Conservation (phyloP, 2,113 vertebrate species). For the Anguilla rostrata region DNA sequence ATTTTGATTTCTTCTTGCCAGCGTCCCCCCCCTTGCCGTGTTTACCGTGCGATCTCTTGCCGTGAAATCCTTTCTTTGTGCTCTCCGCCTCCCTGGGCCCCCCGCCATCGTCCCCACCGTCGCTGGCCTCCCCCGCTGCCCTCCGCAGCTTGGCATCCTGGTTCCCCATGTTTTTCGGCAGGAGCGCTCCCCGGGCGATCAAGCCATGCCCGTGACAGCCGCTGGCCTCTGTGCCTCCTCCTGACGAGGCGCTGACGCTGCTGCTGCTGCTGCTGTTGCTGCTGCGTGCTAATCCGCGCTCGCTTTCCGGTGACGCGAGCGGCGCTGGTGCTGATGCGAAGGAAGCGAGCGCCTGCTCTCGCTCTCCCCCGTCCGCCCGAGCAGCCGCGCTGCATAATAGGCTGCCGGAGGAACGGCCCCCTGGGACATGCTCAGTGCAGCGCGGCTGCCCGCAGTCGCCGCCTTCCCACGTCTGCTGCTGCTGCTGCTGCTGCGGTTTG, state of each 20-base stretch:
- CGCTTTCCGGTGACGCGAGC: conserved; percentile 61
- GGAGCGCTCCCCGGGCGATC: conserved; percentile 53
- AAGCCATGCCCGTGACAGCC: conserved; percentile 71
- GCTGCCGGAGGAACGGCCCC: conserved; percentile 50
- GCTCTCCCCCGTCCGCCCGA: conserved; percentile 58
- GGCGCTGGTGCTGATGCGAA: conserved; percentile 62
- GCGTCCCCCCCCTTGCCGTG: conserved; percentile 76
- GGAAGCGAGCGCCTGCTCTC: conserved; percentile 60
- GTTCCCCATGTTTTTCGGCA: conserved; percentile 83
- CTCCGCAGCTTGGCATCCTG: conserved; percentile 91
- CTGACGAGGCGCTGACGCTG: neutral
- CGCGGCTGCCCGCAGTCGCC: conserved; percentile 33
- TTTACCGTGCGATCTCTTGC: conserved; percentile 78
- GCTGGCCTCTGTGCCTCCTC: neutral
- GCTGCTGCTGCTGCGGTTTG: conserved; percentile 61
- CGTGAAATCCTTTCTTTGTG: conserved; percentile 78
- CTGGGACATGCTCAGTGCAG: conserved; percentile 40
- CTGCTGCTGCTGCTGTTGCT: conserved; percentile 39
- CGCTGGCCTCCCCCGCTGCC: conserved; percentile 70
- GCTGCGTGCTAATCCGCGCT: conserved; percentile 39
- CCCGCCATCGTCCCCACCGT: conserved; percentile 67
- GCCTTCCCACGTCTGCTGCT: conserved; percentile 43
- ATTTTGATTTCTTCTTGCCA: conserved; percentile 83
- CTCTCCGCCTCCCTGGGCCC: conserved; percentile 78
- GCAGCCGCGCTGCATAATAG: conserved; percentile 74